Evolutionary conservation across 2,797 vertebrate species (phyloP).

Genomic region (Crax fasciolata): DNA sequence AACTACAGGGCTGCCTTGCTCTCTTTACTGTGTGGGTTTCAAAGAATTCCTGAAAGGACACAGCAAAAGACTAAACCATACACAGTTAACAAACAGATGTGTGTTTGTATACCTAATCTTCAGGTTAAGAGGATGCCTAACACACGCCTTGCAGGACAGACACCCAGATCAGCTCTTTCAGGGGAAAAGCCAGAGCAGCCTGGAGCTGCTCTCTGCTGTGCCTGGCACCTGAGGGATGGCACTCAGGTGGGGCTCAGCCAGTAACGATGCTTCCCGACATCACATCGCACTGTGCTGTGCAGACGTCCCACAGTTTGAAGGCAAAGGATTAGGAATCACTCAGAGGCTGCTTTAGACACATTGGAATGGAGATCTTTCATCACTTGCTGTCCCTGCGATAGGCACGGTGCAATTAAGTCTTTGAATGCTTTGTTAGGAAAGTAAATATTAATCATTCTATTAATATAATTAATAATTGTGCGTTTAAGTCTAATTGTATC

Average conservation of each 20-base stretch:
- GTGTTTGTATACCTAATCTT: background rate
- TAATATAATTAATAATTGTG: background rate
- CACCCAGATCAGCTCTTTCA: rapidly evolving
- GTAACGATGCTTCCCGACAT: rapidly evolving
- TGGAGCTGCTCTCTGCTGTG: background rate
- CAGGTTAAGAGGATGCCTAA: background rate
- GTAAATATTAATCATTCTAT: background rate
- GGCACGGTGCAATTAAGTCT: background rate
- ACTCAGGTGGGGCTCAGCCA: rapidly evolving
- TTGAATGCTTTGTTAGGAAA: background rate
- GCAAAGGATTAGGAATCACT: background rate
- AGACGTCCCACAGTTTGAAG: background rate
- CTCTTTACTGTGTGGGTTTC: background rate
- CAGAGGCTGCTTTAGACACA: background rate
- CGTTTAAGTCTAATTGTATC: background rate
- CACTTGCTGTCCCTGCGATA: background rate
- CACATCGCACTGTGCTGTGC: background rate
- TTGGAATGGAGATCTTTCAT: background rate
- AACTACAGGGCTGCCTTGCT: background rate
- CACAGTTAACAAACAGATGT: background rate
- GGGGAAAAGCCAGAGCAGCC: background rate
- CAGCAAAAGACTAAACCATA: background rate
- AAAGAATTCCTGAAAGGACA: background rate
- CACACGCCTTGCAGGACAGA: background rate
- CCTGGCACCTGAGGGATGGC: background rate